Conservation (phyloP, 2,797 vertebrate genomes). For the Chromis chromis region DNA sequence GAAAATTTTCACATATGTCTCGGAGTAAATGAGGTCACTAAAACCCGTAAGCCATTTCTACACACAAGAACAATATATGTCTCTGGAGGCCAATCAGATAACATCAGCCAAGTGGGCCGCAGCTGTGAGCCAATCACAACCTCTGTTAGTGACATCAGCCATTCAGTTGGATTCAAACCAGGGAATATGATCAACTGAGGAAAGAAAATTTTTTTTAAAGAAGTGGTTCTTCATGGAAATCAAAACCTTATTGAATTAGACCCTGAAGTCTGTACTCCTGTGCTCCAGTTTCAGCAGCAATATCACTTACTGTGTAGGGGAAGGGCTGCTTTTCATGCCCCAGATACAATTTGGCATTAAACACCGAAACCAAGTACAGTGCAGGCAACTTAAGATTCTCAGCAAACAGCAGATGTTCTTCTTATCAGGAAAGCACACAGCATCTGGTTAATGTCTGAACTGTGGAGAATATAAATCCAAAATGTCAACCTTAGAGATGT, state of each 20-base stretch:
- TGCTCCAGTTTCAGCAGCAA: constrained; percentile 57
- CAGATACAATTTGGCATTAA: constrained; percentile 65
- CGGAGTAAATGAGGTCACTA: constrained; percentile 68
- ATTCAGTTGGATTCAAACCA: constrained; percentile 60
- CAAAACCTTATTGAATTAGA: constrained; percentile 64
- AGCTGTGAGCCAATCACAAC: constrained; percentile 71
- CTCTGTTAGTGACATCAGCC: constrained; percentile 71
- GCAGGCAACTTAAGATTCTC: constrained; percentile 51
- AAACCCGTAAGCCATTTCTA: constrained; percentile 54
- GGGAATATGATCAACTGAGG: constrained; percentile 67
- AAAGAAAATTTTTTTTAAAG: too few species aligned
- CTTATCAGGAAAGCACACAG: constrained; percentile 36
- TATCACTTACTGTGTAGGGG: constrained; percentile 46
- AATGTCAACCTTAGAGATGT: constrained; percentile 33
- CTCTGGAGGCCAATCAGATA: constrained; percentile 74
- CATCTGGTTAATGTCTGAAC: constrained; percentile 51
- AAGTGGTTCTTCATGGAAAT: constrained; percentile 56
- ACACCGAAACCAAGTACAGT: constrained; percentile 56
- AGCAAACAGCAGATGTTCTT: constrained; percentile 61
- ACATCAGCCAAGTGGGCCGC: constrained; percentile 58
- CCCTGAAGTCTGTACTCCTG: constrained; percentile 36
- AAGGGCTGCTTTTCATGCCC: constrained; percentile 51
- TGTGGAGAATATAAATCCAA: constrained; percentile 27
- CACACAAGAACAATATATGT: constrained; percentile 64
- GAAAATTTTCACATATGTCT: constrained; percentile 52